Evolutionary conservation across 2,888 invertebrate genomes (phyloP).

Genomic region (Stenotaenia linearis): DNA sequence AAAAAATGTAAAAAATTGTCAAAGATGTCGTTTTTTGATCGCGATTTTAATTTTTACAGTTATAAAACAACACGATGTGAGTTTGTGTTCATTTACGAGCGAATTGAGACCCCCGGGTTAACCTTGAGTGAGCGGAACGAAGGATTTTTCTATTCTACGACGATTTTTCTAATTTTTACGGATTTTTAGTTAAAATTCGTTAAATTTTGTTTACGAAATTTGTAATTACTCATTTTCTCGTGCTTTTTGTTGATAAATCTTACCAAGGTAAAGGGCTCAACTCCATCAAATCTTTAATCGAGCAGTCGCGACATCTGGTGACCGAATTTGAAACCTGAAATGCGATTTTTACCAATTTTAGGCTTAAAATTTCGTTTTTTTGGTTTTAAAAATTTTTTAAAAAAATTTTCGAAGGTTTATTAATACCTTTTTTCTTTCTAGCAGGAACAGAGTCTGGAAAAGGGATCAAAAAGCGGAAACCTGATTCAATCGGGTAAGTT

Average conservation of each 20-base stretch:
- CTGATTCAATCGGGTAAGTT: slow-evolving; percentile 34
- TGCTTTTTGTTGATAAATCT: too few relatives aligned
- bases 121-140: too few relatives aligned
- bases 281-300: background rate
- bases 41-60: too few relatives aligned
- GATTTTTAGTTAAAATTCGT: too few relatives aligned
- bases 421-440: background rate
- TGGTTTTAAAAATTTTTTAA: background rate
- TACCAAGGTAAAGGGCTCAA: background rate
- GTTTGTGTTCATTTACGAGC: too few relatives aligned
- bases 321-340: background rate
- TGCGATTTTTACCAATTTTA: background rate
- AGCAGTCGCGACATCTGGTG: background rate
- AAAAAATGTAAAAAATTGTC: too few relatives aligned
- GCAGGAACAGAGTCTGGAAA: slow-evolving; percentile 32
- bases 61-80: too few relatives aligned
- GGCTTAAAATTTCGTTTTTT: background rate
- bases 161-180: too few relatives aligned
- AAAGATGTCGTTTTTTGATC: too few relatives aligned
- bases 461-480: slow-evolving; percentile 33
- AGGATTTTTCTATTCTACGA: too few relatives aligned
- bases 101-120: too few relatives aligned
- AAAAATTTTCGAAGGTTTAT: background rate
- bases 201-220: background rate
- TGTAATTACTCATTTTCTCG: background rate